phyloP scores from a whole-genome alignment of 2,888 invertebrate genomes.

The Hermodice carunculata region DNA sequence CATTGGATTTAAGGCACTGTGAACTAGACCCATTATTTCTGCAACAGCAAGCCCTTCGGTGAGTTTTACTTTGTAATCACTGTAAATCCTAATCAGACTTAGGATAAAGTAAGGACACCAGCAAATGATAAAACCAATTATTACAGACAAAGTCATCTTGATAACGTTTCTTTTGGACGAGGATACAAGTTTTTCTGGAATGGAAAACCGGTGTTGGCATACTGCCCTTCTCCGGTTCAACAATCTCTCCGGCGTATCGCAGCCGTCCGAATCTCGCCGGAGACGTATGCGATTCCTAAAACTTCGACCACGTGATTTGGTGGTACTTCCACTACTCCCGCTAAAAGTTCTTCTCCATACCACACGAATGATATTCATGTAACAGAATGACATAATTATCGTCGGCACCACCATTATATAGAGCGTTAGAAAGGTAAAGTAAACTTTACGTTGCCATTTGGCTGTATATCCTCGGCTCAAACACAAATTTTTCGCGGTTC shows the following conservation, averaged over 20 bases:
- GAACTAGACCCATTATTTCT: constrained; percentile 63
- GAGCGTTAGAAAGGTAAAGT: constrained; percentile 69
- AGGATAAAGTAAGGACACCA: constrained; percentile 71
- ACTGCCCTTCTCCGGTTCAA: too few relatives aligned
- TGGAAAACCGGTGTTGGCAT: constrained; percentile 52
- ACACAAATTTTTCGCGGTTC: constrained; percentile 62
- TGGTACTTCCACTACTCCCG: not conserved
- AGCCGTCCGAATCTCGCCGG: not conserved
- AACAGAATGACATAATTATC: constrained; percentile 69
- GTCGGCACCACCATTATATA: constrained; percentile 70
- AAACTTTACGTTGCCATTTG: constrained; percentile 70
- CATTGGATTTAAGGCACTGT: constrained; percentile 70
- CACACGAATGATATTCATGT: constrained; percentile 68
- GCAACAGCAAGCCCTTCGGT: constrained; percentile 50
- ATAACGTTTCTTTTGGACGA: constrained; percentile 69
- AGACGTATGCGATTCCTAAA: constrained; percentile 1
- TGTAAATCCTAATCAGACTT: constrained; percentile 67
- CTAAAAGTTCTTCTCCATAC: constrained; percentile 65
- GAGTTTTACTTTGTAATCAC: constrained; percentile 56
- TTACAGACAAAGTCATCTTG: constrained; percentile 70
- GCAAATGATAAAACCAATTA: constrained; percentile 70
- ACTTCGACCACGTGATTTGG: too few relatives aligned
- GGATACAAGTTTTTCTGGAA: constrained; percentile 57
- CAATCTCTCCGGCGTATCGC: too few relatives aligned
- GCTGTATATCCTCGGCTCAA: constrained; percentile 69